Percentiles rank a stretch among this genome's conserved stretches.
phyloP scores from a whole-genome alignment of 2,797 vertebrate genomes.

The Chaetophractus vellerosus region DNA sequence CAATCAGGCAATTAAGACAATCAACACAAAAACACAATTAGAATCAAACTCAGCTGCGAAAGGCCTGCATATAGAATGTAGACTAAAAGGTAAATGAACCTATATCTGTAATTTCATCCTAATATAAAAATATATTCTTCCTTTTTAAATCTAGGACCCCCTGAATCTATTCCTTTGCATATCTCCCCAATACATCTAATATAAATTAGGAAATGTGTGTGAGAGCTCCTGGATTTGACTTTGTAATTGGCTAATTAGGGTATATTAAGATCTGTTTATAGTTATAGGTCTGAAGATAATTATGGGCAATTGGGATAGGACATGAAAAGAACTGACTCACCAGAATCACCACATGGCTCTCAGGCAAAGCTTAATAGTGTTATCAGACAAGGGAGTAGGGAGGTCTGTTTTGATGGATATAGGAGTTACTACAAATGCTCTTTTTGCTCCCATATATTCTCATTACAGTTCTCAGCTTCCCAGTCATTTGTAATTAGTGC shows the following conservation, averaged over 20 bases:
- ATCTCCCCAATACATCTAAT: not conserved
- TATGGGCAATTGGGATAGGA: not conserved
- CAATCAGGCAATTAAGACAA: too few species aligned
- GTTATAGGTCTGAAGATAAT: conserved; percentile 41
- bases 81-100: not conserved
- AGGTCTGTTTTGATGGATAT: not conserved
- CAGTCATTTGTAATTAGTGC: not conserved
- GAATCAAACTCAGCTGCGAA: conserved; percentile 23
- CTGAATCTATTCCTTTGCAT: not conserved
- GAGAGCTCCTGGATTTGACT: not conserved
- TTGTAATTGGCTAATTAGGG: not conserved
- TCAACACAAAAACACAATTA: not conserved
- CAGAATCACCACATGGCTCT: not conserved
- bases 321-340: not conserved
- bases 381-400: not conserved
- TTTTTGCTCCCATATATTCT: not conserved
- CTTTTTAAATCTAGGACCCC: not conserved
- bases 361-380: not conserved
- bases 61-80: not conserved
- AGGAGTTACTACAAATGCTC: not conserved
- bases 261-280: conserved; percentile 20
- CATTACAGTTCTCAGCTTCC: not conserved
- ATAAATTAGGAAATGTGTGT: not conserved
- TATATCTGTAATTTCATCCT: not conserved
- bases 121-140: not conserved